Base-by-base conservation (phyloP, 2,888 invertebrate genomes). In the Agrilus biguttatus region DNA sequence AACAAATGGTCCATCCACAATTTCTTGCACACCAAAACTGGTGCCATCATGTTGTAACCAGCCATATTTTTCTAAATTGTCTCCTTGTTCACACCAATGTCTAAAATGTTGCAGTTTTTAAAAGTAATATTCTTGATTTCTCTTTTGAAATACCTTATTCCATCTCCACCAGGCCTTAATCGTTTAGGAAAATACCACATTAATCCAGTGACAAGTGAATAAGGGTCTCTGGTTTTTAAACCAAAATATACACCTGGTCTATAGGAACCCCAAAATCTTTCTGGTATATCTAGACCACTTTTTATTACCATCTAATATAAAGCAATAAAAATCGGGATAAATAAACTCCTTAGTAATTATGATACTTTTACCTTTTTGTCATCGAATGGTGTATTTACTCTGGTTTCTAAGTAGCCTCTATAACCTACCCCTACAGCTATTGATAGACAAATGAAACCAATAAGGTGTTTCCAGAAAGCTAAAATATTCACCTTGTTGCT, bases 31-130 rank as follows among this genome's bases (percentile, higher is more conserved):
- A 0, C 98, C 98, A 67, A 97, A 97, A 7, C 78, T 79, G 33
- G 77, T 72, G 0, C 96, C 96, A 61, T 99, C 96, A 59, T 98
- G 97, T 49, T 87, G 78, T 5, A 80, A 64, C 98, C 98, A 98
- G 1, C 89, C 87, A 59, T 91, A 85, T 36, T 80, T 75, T 5
- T 80, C 74, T 36, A 93, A 65, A 52, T 78, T 76, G 59, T 95
- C 93, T 23, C 78, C 77, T 62, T 91, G 89, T 45, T 91, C 86
- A 61, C 95, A 96, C 87, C 89, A 90, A 62, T 96, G 93, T 49
- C 91, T 82, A 58, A 49, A 64, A 54, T 41, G 34, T 41, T 13
- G 13, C 10, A 10, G 2, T 28, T 28, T 28, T 28, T 10, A 28
- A 10, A 28, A 28, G 10, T 5, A 10, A 28, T 10, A 10, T 28